phyloP scores from a whole-genome alignment of 1,140 invertebrate species.

The Apis florea region DNA sequence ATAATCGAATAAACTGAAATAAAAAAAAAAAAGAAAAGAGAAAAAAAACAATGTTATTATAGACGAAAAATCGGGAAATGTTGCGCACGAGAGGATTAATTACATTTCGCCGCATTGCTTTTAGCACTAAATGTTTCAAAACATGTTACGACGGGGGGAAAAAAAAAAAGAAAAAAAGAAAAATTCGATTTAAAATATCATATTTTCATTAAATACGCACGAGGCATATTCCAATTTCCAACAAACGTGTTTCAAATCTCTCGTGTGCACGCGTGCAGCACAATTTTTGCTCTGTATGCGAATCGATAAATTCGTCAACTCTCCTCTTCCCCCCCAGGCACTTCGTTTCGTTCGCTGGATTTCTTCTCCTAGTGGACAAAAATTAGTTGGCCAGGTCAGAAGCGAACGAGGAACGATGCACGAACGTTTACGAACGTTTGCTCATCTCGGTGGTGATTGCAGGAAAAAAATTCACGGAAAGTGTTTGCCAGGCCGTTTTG shows the following conservation, averaged over 20 bases:
- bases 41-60: no score
- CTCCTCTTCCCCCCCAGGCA: no score
- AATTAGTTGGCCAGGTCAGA: constrained; percentile 1
- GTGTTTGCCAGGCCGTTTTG: constrained; percentile 37
- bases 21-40: no score
- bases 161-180: no score
- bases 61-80: no score
- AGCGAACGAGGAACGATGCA: constrained; percentile 21
- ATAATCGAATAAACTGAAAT: no score
- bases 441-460: constrained; percentile 39
- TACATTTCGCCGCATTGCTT: neutral
- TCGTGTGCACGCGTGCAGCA: no score
- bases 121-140: neutral
- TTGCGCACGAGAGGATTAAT: neutral
- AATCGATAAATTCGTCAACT: constrained; percentile 27
- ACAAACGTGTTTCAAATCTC: neutral
- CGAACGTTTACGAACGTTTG: constrained; percentile 9
- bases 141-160: neutral
- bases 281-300: neutral
- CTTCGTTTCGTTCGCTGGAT: neutral
- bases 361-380: neutral
- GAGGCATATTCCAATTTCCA: neutral
- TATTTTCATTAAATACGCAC: neutral
- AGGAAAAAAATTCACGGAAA: constrained; percentile 38
- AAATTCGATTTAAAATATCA: neutral